A percentile compares a stretch with the other conserved stretches of the same genome.
These are phyloP conservation scores for Coregonus sp. DNA, from an alignment of 2,797 vertebrate genomes.

Conservation along the genomic window DNA sequence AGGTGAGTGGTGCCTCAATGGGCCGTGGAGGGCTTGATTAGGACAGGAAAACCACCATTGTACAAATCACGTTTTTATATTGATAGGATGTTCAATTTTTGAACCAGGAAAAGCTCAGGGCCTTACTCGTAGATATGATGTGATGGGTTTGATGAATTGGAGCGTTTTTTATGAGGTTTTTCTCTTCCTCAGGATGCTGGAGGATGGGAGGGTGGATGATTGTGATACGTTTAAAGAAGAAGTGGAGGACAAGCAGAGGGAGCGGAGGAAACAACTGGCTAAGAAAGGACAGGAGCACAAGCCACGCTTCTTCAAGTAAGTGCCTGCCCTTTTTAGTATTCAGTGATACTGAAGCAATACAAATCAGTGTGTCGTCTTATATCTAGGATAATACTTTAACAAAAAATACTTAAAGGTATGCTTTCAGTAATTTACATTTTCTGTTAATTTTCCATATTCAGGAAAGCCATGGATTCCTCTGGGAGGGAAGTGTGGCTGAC, in stretches of 20 bases:
- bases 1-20: conserved; percentile 65
- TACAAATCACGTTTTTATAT: neutral
- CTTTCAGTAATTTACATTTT: neutral
- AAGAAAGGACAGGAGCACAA: conserved; percentile 83
- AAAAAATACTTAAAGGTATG: neutral
- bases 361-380: neutral
- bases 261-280: conserved; percentile 79
- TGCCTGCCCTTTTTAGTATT: neutral
- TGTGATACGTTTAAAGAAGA: conserved; percentile 85
- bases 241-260: conserved; percentile 87
- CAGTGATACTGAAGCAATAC: neutral
- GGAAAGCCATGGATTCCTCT: conserved; percentile 80
- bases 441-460: conserved; percentile 46
- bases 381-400: neutral
- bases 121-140: neutral
- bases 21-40: neutral
- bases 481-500: conserved; percentile 90
- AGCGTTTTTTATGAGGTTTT: neutral
- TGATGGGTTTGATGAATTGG: neutral
- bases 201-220: conserved; percentile 85
- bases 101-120: neutral
- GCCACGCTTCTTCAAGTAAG: conserved; percentile 90
- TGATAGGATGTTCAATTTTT: neutral
- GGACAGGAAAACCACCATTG: neutral
- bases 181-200: conserved; percentile 79